These are phyloP conservation scores for Mesoligia furuncula DNA, from an alignment of 2,888 invertebrate genomes.

Conservation along the genomic window DNA sequence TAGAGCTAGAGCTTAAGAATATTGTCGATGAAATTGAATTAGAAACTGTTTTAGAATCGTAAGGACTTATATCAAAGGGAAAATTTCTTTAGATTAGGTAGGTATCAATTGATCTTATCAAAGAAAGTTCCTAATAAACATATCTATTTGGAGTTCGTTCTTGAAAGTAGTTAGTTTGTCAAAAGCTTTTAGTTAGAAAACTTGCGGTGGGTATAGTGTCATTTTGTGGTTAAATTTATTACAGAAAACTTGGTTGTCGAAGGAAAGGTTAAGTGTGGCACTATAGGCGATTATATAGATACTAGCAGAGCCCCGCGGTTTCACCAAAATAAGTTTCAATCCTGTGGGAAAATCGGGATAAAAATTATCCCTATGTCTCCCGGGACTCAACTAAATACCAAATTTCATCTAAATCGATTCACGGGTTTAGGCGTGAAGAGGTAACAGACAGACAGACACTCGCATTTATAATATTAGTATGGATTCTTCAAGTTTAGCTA, in stretches of 20 bases:
- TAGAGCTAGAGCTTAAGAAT: slow-evolving; percentile 21
- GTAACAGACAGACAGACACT: no score
- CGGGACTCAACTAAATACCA: no score
- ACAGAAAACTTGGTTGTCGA: not conserved
- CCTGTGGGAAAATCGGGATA: no score
- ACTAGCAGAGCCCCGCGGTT: no score
- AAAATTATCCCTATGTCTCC: no score
- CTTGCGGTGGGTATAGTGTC: slow-evolving; percentile 21
- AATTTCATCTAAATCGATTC: no score
- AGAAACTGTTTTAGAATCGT: not conserved
- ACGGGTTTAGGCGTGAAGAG: no score
- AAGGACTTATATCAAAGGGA: slow-evolving; percentile 8
- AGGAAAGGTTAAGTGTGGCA: not conserved
- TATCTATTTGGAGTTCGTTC: slow-evolving; percentile 21
- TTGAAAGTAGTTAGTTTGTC: slow-evolving; percentile 6
- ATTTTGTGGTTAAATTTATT: slow-evolving; percentile 18
- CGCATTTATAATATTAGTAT: no score
- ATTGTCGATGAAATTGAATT: slow-evolving; percentile 28
- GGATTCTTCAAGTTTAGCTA: not conserved
- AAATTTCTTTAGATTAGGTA: slow-evolving; percentile 40
- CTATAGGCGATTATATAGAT: not conserved
- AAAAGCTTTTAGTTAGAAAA: slow-evolving; percentile 30
- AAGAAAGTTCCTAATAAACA: slow-evolving; percentile 31
- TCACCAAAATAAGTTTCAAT: no score
- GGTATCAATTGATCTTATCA: slow-evolving; percentile 26